Percentiles rank a stretch among this genome's conserved stretches.
Evolutionary conservation across 2,888 invertebrate species (phyloP).

Genomic region (Drosophila ezoana): DNA sequence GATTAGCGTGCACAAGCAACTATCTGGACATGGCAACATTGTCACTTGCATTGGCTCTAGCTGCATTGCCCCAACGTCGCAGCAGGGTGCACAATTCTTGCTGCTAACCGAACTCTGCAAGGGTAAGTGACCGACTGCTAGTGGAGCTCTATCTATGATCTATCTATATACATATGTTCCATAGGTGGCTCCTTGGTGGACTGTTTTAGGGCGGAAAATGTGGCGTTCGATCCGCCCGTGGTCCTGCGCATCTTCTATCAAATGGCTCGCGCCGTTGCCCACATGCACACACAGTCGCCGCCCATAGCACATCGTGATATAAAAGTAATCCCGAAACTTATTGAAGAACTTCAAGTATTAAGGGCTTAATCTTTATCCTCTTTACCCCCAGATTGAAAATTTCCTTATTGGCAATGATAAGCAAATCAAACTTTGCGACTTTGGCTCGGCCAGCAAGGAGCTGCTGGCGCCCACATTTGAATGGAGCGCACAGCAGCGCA

Average conservation of each 20-base stretch:
- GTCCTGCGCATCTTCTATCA: conserved; percentile 96
- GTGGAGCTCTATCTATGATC: not conserved
- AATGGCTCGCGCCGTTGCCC: conserved; percentile 94
- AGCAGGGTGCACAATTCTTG: conserved; percentile 94
- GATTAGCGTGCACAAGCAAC: conserved; percentile 93
- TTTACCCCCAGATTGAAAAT: conserved; percentile 90
- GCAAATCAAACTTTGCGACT: conserved; percentile 97
- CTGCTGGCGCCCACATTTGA: conserved; percentile 92
- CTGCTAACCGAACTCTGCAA: conserved; percentile 96
- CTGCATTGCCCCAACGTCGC: conserved; percentile 84
- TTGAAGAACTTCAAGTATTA: not conserved
- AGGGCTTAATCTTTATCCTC: not conserved
- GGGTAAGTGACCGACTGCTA: conserved; percentile 86
- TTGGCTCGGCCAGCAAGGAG: conserved; percentile 96
- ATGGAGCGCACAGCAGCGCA: conserved; percentile 97
- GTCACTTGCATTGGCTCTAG: conserved; percentile 92
- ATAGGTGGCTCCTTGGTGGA: conserved; percentile 84
- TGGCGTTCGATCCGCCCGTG: conserved; percentile 85
- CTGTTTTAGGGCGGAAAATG: conserved; percentile 75
- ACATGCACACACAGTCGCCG: conserved; percentile 95
- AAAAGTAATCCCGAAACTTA: conserved; percentile 87
- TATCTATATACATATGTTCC: not conserved
- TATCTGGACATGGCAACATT: conserved; percentile 96
- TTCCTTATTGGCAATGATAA: conserved; percentile 94
- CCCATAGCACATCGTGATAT: conserved; percentile 98